These are phyloP conservation scores for Temnothorax curvispinosus DNA, from an alignment of 1,140 invertebrate species.

Conservation along the genomic window DNA sequence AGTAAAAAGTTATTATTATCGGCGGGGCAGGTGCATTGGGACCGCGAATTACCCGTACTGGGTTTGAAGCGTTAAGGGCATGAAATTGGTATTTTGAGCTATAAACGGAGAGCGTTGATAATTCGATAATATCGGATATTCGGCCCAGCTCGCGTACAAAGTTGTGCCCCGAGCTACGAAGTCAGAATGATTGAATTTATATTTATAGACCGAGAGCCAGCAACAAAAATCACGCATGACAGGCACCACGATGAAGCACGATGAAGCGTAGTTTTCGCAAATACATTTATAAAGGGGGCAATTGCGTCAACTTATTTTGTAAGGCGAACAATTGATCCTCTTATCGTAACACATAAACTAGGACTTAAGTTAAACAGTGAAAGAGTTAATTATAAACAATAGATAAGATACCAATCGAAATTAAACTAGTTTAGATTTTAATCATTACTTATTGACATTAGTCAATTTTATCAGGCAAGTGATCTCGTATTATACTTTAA, in stretches of 20 bases:
- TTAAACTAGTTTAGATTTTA: background rate
- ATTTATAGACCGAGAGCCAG: background rate
- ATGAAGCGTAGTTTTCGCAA: constrained; percentile 18
- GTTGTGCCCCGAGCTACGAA: constrained; percentile 35
- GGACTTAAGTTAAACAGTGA: background rate
- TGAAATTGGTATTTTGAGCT: constrained; percentile 63
- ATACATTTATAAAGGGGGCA: constrained; percentile 38
- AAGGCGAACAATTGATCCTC: constrained; percentile 3
- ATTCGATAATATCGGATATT: constrained; percentile 68
- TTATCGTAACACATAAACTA: background rate
- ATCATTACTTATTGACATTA: background rate
- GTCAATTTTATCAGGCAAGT: background rate
- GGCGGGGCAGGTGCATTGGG: constrained; percentile 46
- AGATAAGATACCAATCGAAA: background rate
- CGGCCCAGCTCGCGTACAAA: constrained; percentile 39
- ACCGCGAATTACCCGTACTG: constrained; percentile 62
- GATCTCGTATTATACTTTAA: background rate
- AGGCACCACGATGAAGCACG: background rate
- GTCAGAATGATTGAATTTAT: constrained; percentile 39
- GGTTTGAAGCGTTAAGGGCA: constrained; percentile 42
- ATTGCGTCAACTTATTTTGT: background rate
- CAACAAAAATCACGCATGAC: no score
- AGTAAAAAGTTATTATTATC: constrained; percentile 55
- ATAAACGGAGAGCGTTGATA: constrained; percentile 67
- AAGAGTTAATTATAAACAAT: background rate